Evolutionary conservation across 2,888 invertebrate genomes (phyloP), one percentile per base, ranked within the genome.

Genomic region (Cordylochernes scorpioides): DNA sequence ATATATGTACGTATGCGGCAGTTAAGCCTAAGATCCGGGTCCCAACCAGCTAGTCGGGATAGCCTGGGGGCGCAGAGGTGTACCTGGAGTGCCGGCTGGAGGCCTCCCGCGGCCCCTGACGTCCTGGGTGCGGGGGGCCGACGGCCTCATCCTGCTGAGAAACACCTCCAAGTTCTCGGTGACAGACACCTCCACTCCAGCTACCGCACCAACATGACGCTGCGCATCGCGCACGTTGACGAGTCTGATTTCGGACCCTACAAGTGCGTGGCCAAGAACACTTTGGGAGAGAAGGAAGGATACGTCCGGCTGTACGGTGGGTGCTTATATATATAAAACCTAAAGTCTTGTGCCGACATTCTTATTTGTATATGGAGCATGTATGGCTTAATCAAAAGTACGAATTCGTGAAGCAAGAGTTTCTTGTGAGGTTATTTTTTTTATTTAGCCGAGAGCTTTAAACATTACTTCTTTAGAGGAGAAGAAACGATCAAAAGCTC

Each of bases 21-120:
- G 42, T 42, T 36, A 34, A 37, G 16, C 42, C 42, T 6, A 42
- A 42, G 25, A 42, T 42, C 16, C 26, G 39, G 25, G 42, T 41
- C 14, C 39, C 38, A n/a, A 42, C 26, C 41, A 41, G 27, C 30
- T 41, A 12, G 38, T 42, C 3, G 42, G 42, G 4, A 39, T 40
- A 6, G 30, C 36, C 27, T 5, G 32, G 35, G 3, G 41, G 39
- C 1, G 39, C 38, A 13, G 36, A 40, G 25, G 42, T 41, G 9
- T 32, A 28, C 2, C 25, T 42, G n/a, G 40, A 42, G 17, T 42
- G 42, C 25, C 24, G 34, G 13, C 30, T 40, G 17, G 41, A 42
- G 30, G 41, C 41, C 10, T 40, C 39, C 42, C 42, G 3, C 18
- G 25, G 6, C 42, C 42, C 2, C 13, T 39, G 15, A 42, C 41